Evolutionary conservation across 2,888 invertebrate genomes (phyloP), one percentile per base, ranked within the genome.

Genomic region (Cyaniris semiargus): DNA sequence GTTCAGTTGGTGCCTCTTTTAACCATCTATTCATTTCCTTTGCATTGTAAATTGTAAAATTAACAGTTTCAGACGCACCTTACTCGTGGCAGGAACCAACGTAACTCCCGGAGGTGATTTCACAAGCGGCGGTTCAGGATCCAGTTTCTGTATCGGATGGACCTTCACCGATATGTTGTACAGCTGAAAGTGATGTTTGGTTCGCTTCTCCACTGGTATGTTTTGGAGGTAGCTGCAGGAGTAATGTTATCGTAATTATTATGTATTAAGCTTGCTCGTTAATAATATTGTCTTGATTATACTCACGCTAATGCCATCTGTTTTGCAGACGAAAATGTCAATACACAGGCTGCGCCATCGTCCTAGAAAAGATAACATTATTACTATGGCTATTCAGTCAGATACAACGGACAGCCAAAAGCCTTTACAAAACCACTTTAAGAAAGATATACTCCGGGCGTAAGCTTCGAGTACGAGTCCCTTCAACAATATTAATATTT

Each of bases 271-370:
- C 27, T 27, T 27, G 27, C 27, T 27, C 3, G 27, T 27, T 10
- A 44, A 44, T 15, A 53, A 18, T 53, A 53, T 53, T 53, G 18
- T 53, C 48, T 38, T 58, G 15, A 21, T 18, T 60, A 13, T 15
- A 88, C 92, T 92, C 76, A 94, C 93, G 87, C 86, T 80, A 83
- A 90, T 0, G 91, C 90, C 84, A 95, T 89, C 77, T 94, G 80
- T 80, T 94, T 94, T 0, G 94, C 83, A 2, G 94, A 94, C 0
- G 92, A 90, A 80, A 95, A 95, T 0, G 94, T 92, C 23, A 95
- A 78, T 0, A 94, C 89, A 80, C 95, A 95, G 0, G 95, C 94
- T 0, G 93, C 91, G 0, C 95, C 95, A 6, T 92, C 90, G 15
- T 93, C 93, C 93, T 92, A 76, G 21, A 78, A 80, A 18, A 38